phyloP scores from a whole-genome alignment of 2,888 invertebrate genomes.

The Drosophila macrospina region DNA sequence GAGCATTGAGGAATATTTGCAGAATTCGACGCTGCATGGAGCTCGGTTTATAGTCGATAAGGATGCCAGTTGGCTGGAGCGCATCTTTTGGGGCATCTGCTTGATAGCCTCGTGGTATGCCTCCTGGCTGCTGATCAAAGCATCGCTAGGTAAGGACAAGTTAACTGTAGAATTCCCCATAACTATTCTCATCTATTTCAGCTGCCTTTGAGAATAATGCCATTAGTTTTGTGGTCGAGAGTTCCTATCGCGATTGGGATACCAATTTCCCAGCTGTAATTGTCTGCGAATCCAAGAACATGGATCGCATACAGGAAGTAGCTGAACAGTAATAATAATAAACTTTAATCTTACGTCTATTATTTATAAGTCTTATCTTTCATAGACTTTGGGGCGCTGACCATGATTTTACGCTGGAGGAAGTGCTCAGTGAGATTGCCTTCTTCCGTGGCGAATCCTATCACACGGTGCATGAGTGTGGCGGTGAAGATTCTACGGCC shows the following conservation, averaged over 20 bases:
- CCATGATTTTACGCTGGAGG: constrained; percentile 90
- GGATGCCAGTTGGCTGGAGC: constrained; percentile 87
- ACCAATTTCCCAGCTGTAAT: constrained; percentile 91
- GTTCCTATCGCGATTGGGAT: constrained; percentile 90
- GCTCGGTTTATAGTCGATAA: constrained; percentile 89
- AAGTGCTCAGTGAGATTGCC: constrained; percentile 89
- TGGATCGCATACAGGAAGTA: constrained; percentile 87
- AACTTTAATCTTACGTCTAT: too few relatives aligned
- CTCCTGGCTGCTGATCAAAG: constrained; percentile 88
- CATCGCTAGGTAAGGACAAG: constrained; percentile 86
- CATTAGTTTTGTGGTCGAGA: constrained; percentile 92
- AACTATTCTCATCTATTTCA: constrained; percentile 18
- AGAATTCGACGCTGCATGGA: constrained; percentile 90
- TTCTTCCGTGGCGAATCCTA: constrained; percentile 90
- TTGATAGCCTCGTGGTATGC: constrained; percentile 90
- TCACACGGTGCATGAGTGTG: constrained; percentile 88
- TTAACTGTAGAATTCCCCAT: not conserved
- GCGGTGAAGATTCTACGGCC: constrained; percentile 86
- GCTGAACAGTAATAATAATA: constrained; percentile 87
- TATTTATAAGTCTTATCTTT: not conserved
- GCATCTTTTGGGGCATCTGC: constrained; percentile 89
- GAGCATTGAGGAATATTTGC: constrained; percentile 88
- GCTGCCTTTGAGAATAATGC: constrained; percentile 88
- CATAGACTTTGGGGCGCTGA: constrained; percentile 88
- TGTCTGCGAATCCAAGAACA: constrained; percentile 89